Conservation (phyloP, 2,888 invertebrate species). For the Heteropelma amictum region DNA sequence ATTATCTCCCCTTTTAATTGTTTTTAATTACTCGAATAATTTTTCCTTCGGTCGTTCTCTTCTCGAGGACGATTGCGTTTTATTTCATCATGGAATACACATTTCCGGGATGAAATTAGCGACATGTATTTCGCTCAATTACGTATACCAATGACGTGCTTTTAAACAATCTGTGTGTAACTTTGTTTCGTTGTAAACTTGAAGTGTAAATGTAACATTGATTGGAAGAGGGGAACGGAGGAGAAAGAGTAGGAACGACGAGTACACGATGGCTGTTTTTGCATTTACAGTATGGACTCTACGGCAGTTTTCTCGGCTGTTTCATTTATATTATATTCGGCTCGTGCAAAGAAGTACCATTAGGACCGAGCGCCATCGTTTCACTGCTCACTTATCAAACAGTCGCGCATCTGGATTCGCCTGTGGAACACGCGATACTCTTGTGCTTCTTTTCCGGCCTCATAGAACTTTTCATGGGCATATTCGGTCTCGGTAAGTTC, state of each 20-base stretch:
- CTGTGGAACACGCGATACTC: constrained; percentile 84
- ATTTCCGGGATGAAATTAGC: too few species aligned
- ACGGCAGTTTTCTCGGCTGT: constrained; percentile 95
- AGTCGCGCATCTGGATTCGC: constrained; percentile 82
- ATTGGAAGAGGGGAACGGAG: too few species aligned
- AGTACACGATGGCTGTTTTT: not conserved
- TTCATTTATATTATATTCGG: constrained; percentile 94
- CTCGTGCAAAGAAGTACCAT: constrained; percentile 94
- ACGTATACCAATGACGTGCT: too few species aligned
- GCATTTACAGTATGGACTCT: constrained; percentile 88
- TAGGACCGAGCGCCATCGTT: constrained; percentile 95
- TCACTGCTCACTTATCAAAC: constrained; percentile 91
- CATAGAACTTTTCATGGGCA: constrained; percentile 89
- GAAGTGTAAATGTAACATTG: too few species aligned
- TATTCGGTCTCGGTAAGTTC: constrained; percentile 85
- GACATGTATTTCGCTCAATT: too few species aligned
- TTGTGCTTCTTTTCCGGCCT: constrained; percentile 87
- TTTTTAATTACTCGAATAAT: not conserved
- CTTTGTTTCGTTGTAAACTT: too few species aligned
- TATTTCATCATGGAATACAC: too few species aligned
- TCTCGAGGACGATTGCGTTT: too few species aligned
- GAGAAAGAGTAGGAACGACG: not conserved
- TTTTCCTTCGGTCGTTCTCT: too few species aligned
- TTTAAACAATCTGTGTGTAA: too few species aligned
- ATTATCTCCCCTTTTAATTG: not conserved